phyloP scores from a whole-genome alignment of 2,888 invertebrate genomes.

The Tetanocera ferruginea region DNA sequence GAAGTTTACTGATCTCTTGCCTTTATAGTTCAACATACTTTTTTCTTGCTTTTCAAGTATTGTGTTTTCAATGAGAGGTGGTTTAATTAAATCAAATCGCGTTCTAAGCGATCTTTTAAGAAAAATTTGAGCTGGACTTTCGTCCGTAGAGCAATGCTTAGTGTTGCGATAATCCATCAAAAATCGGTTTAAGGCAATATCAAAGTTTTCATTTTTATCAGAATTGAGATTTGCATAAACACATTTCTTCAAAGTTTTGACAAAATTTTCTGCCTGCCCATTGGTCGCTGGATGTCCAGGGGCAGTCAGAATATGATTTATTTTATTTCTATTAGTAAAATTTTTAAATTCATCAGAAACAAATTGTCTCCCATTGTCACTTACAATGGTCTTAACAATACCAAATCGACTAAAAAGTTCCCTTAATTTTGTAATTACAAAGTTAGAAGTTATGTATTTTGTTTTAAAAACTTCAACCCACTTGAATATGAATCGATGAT shows the following conservation, averaged over 20 bases:
- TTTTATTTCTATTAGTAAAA: constrained; percentile 24
- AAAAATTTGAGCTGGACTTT: background rate
- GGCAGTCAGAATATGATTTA: constrained; percentile 39
- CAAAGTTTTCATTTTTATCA: background rate
- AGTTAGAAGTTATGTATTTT: constrained; percentile 42
- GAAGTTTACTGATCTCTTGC: background rate
- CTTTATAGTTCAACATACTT: background rate
- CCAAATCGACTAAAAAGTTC: constrained; percentile 45
- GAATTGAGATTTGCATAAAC: background rate
- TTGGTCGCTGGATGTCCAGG: too few relatives aligned
- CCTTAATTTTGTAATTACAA: constrained; percentile 41
- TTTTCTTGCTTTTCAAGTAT: background rate
- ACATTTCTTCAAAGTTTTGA: background rate
- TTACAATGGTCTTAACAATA: constrained; percentile 41
- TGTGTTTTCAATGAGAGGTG: background rate
- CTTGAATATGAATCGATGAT: constrained; percentile 45
- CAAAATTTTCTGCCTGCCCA: constrained; percentile 31
- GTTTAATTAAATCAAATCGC: background rate
- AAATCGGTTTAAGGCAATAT: background rate
- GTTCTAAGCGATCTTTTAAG: background rate
- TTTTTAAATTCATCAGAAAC: constrained; percentile 39
- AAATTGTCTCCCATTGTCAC: constrained; percentile 46
- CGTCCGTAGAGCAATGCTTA: background rate
- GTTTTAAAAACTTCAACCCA: constrained; percentile 49
- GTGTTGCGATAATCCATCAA: constrained; percentile 2